Conservation (phyloP, 2,888 invertebrate species). For the Mechanitis messenoides region DNA sequence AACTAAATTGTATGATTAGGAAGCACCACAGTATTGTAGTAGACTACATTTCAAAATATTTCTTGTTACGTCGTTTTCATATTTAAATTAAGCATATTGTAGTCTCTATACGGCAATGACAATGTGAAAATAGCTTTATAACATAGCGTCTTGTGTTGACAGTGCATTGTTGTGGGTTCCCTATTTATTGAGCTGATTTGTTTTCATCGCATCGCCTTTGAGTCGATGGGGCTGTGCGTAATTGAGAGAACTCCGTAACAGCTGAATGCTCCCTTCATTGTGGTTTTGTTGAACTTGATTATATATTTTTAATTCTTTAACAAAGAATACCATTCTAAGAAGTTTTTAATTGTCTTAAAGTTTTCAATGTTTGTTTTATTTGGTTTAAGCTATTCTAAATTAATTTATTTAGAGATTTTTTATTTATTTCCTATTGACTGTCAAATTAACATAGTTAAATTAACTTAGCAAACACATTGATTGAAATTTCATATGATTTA, state of each 20-base stretch:
- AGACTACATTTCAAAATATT: slow-evolving; percentile 16
- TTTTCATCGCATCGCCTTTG: slow-evolving; percentile 53
- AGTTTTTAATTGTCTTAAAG: no score
- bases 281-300: slow-evolving; percentile 28
- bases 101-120: not conserved
- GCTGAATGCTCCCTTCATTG: slow-evolving; percentile 44
- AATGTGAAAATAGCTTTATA: slow-evolving; percentile 43
- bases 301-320: slow-evolving; percentile 4
- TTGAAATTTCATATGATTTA: no score
- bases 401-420: no score
- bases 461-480: no score
- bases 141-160: slow-evolving; percentile 69
- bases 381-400: no score
- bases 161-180: slow-evolving; percentile 49
- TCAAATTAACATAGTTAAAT: no score
- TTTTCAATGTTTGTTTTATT: no score
- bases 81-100: not conserved
- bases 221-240: slow-evolving; percentile 40
- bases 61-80: slow-evolving; percentile 17
- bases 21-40: not conserved
- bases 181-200: slow-evolving; percentile 69
- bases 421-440: no score
- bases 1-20: no score
- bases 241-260: slow-evolving; percentile 48
- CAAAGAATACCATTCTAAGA: no score